A percentile compares a stretch with the other conserved stretches of the same genome.
These are phyloP conservation scores for Drosophila aldrichi DNA, from an alignment of 2,888 invertebrate genomes.

Conservation along the genomic window DNA sequence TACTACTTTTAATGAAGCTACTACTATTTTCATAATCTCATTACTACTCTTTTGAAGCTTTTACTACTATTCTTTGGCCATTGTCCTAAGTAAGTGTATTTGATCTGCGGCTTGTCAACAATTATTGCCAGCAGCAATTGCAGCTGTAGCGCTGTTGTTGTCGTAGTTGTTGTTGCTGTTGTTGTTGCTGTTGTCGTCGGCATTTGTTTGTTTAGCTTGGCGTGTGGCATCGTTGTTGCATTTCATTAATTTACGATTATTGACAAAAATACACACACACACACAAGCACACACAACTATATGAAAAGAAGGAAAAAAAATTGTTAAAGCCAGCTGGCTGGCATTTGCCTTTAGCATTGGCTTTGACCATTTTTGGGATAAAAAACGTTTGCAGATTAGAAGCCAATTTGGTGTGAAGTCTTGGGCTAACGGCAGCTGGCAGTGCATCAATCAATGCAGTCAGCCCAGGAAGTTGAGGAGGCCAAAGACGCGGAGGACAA, in stretches of 20 bases:
- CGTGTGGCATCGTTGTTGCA: constrained; percentile 68
- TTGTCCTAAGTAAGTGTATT: constrained; percentile 13
- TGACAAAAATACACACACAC: constrained; percentile 52
- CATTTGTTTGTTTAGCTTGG: constrained; percentile 53
- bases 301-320: not conserved
- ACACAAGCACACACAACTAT: not conserved
- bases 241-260: constrained; percentile 81
- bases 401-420: constrained; percentile 78
- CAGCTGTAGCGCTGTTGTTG: constrained; percentile 24
- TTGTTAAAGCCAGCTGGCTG: constrained; percentile 26
- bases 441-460: constrained; percentile 76
- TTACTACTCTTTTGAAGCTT: not conserved
- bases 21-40: not conserved
- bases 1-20: not conserved
- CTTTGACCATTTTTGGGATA: constrained; percentile 60
- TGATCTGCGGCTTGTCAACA: not conserved
- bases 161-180: not conserved
- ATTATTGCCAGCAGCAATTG: not conserved
- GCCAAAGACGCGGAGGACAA: constrained; percentile 36
- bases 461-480: constrained; percentile 10
- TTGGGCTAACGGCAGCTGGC: constrained; percentile 74
- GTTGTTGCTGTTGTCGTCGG: constrained; percentile 39
- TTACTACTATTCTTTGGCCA: not conserved
- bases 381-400: constrained; percentile 69
- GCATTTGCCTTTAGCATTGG: constrained; percentile 14